phyloP scores from a whole-genome alignment of 1,140 invertebrate species.

The Elysia chlorotica region DNA sequence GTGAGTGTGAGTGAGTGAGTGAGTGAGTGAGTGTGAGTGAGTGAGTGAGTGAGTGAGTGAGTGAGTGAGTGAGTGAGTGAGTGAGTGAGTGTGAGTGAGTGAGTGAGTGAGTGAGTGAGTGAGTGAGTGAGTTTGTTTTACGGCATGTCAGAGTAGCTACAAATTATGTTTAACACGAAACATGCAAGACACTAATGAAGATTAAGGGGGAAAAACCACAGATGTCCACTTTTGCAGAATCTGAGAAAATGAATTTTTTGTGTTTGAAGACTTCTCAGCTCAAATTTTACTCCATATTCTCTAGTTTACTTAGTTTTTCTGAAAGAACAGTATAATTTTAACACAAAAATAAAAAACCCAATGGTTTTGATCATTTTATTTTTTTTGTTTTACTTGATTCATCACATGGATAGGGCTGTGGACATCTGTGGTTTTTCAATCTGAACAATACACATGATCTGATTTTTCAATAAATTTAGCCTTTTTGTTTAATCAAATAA shows the following conservation, averaged over 20 bases:
- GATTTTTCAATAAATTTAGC: too few species aligned
- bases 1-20: background rate
- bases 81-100: too few species aligned
- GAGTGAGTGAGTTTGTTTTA: background rate
- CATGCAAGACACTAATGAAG: background rate
- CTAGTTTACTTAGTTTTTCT: too few species aligned
- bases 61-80: constrained; percentile 14
- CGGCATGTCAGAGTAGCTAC: background rate
- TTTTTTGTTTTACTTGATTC: too few species aligned
- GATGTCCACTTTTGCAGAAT: constrained; percentile 37
- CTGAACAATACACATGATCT: too few species aligned
- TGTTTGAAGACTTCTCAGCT: background rate
- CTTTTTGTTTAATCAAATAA: too few species aligned
- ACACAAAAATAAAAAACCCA: too few species aligned
- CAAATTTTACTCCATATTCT: background rate
- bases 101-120: constrained; percentile 1
- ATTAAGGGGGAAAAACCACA: constrained; percentile 41
- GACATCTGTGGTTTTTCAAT: too few species aligned
- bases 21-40: background rate
- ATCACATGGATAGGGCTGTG: too few species aligned
- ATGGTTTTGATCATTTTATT: too few species aligned
- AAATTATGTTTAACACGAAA: background rate
- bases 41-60: background rate
- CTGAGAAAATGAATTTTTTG: constrained; percentile 29
- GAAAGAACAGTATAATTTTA: too few species aligned